Percentiles rank a stretch among this genome's conserved stretches.
These are phyloP conservation scores for Nephrotoma appendiculata DNA, from an alignment of 2,888 invertebrate species.

Conservation along the genomic window DNA sequence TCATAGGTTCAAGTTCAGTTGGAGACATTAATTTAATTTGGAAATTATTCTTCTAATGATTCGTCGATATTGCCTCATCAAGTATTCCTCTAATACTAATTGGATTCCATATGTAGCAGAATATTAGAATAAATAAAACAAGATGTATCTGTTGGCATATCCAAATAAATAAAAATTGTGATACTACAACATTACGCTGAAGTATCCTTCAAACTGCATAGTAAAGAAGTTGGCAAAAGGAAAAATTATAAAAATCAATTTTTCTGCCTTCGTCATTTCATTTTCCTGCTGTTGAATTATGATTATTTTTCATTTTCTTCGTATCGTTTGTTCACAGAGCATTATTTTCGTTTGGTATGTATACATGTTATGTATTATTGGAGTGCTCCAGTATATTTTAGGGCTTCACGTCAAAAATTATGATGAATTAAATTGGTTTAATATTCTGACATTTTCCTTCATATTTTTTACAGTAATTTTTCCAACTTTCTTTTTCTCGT, in stretches of 20 bases:
- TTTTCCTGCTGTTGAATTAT: not conserved
- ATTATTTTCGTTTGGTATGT: not conserved
- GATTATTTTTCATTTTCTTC: not conserved
- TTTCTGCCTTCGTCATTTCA: not conserved
- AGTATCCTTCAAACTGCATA: not conserved
- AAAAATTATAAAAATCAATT: not conserved
- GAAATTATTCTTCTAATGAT: no score
- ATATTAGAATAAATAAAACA: no score
- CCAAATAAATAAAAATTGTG: no score
- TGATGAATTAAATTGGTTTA: constrained; percentile 5
- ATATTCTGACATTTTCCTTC: not conserved
- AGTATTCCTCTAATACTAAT: no score
- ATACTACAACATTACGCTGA: no score
- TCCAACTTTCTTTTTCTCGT: not conserved
- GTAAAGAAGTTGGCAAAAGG: not conserved
- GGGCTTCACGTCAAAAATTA: constrained; percentile 1
- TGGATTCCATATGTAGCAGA: no score
- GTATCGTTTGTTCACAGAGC: not conserved
- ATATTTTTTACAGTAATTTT: not conserved
- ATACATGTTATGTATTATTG: not conserved
- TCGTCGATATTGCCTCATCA: no score
- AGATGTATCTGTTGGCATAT: no score
- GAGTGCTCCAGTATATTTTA: not conserved
- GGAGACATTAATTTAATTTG: no score
- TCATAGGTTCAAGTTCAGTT: no score